phyloP scores from a whole-genome alignment of 1,140 invertebrate species.

The Sesamia nonagrioides region DNA sequence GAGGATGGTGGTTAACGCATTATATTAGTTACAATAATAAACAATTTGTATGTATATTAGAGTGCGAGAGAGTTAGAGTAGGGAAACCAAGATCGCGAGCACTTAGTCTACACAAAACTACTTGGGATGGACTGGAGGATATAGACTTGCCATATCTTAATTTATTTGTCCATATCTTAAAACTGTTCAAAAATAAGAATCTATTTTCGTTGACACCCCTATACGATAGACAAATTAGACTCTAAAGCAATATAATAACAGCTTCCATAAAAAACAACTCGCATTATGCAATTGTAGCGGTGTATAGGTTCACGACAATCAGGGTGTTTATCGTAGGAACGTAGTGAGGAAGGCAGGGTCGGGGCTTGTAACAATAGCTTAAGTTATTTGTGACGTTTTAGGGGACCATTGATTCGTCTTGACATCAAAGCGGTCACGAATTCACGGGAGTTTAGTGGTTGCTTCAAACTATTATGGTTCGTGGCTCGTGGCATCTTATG shows the following conservation, averaged over 20 bases:
- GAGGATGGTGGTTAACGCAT: too few relatives aligned
- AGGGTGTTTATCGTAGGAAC: neutral
- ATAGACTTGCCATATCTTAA: too few relatives aligned
- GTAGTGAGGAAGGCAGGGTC: neutral
- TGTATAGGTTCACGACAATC: neutral
- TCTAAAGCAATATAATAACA: neutral
- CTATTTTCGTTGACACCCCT: too few relatives aligned
- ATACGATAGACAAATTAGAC: neutral
- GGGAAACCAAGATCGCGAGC: too few relatives aligned
- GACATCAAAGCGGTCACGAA: conserved; percentile 16
- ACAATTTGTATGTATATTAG: too few relatives aligned
- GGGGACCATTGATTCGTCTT: conserved; percentile 24
- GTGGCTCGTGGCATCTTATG: neutral
- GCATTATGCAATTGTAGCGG: neutral
- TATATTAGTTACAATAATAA: too few relatives aligned
- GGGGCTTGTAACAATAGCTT: conserved; percentile 4
- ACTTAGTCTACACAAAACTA: too few relatives aligned
- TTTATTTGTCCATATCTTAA: too few relatives aligned
- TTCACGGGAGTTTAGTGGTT: neutral
- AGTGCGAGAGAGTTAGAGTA: too few relatives aligned
- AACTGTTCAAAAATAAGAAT: too few relatives aligned
- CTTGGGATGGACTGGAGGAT: too few relatives aligned
- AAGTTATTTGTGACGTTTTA: conserved; percentile 23
- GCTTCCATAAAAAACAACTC: neutral
- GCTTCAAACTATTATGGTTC: neutral